Base-by-base conservation (phyloP, 2,113 vertebrate genomes). In the Trinectes maculatus region DNA sequence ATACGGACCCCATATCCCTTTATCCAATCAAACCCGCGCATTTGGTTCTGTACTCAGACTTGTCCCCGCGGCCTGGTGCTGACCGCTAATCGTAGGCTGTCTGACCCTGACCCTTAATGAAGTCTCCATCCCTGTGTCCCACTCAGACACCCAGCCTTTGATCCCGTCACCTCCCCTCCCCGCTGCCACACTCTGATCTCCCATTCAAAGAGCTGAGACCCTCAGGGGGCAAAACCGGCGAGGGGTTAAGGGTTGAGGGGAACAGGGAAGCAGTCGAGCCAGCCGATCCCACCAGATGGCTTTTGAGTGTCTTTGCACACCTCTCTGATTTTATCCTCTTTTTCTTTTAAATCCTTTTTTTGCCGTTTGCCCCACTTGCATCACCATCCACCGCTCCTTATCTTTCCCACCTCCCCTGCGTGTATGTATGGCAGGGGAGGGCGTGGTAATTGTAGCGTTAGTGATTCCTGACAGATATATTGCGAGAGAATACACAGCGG, bases 391-490 rank as follows among this genome's bases (percentile, higher is more conserved):
- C 22, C 24, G 15, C 61, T 46, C 39, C 44, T 34, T 59, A 42
- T 58, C 24, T 21, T 22, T 65, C 25, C 46, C 12, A 3, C 53
- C 19, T 62, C 53, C 58, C 40, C 8, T 42, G 2, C 29, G 34
- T 58, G 47, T 33, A 18, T 37, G 37, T 33, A 18, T 37, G 37
- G 36, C 19, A 16, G 48, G 47, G 62, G 28, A 69, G 79, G 74
- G 59, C 66, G 63, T 57, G 73, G 67, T 79, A 85, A 90, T 91
- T 83, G 84, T 13, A 82, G 68, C 15, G 24, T 82, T 66, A 68
- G 74, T 57, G 62, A 79, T 59, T 85, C 51, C 71, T 88, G 49
- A 86, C 80, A 85, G 83, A 75, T 80, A 61, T 74, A 72, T 54
- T 57, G 62, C 40, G 26, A 56, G 62, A 69, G 55, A 86, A 71